A percentile compares a stretch with the other conserved stretches of the same genome.
phyloP scores from a whole-genome alignment of 2,888 invertebrate genomes.

The Neoscelio sp. region DNA sequence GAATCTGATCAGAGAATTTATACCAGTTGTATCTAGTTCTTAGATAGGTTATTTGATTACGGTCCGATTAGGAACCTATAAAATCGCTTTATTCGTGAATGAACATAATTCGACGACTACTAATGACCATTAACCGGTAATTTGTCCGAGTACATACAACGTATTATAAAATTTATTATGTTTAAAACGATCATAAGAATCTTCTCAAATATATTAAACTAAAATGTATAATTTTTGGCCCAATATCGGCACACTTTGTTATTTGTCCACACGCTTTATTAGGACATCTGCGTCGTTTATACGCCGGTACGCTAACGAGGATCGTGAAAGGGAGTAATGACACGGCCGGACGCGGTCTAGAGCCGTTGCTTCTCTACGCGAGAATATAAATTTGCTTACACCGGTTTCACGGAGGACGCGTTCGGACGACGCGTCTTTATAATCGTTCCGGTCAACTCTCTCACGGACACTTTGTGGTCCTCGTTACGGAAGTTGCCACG shows the following conservation, averaged over 20 bases:
- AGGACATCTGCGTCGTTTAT: slow-evolving; percentile 71
- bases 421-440: slow-evolving; percentile 70
- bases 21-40: too few species aligned
- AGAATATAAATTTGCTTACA: slow-evolving; percentile 79
- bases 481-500: slow-evolving; percentile 69
- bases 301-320: slow-evolving; percentile 76
- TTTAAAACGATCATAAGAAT: too few species aligned
- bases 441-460: slow-evolving; percentile 73
- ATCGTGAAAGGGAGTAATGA: slow-evolving; percentile 81
- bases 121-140: too few species aligned
- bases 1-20: too few species aligned
- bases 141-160: too few species aligned
- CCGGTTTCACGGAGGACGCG: slow-evolving; percentile 75
- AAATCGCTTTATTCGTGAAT: too few species aligned
- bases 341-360: slow-evolving; percentile 78
- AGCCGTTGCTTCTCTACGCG: slow-evolving; percentile 71
- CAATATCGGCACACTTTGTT: slow-evolving; percentile 34
- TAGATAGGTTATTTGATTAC: too few species aligned
- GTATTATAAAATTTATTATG: too few species aligned
- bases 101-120: too few species aligned
- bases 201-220: slow-evolving; percentile 10
- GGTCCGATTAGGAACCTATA: too few species aligned
- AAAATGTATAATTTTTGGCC: slow-evolving; percentile 3
- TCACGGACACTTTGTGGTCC: slow-evolving; percentile 69
- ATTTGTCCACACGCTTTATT: slow-evolving; percentile 65